phyloP scores from a whole-genome alignment of 1,140 invertebrate genomes.

The Drosophila elegans region DNA sequence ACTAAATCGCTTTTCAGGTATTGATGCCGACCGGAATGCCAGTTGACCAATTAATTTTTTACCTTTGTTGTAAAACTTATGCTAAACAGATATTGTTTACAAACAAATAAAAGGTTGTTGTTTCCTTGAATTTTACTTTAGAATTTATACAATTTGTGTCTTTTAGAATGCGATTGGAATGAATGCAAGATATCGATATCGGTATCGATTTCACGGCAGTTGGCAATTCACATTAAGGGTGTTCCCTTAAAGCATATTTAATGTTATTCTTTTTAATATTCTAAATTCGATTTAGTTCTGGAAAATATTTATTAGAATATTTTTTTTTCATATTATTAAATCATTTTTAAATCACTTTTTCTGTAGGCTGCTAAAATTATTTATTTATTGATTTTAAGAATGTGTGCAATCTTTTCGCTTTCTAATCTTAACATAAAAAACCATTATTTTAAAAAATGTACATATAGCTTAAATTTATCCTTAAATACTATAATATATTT shows the following conservation, averaged over 20 bases:
- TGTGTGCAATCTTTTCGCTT: neutral
- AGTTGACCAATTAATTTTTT: neutral
- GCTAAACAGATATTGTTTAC: neutral
- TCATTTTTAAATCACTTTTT: too few species aligned
- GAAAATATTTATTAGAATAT: neutral
- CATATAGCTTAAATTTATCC: neutral
- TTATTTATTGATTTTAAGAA: too few species aligned
- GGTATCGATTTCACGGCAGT: constrained; percentile 3
- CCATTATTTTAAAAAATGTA: neutral
- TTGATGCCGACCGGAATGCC: too few species aligned
- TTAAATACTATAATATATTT: neutral
- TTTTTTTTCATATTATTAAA: too few species aligned
- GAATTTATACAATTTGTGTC: constrained; percentile 5
- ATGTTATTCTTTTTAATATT: neutral
- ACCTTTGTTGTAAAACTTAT: too few species aligned
- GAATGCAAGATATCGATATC: constrained; percentile 2
- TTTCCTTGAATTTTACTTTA: neutral
- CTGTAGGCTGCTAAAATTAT: too few species aligned
- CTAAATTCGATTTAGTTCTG: neutral
- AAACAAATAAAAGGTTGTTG: neutral
- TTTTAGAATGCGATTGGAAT: constrained; percentile 15
- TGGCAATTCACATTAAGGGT: neutral
- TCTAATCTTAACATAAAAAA: neutral
- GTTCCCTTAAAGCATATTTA: neutral
- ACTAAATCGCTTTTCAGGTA: neutral